Base-by-base conservation (phyloP, 2,797 vertebrate species). In the Catostomus latipinnis region DNA sequence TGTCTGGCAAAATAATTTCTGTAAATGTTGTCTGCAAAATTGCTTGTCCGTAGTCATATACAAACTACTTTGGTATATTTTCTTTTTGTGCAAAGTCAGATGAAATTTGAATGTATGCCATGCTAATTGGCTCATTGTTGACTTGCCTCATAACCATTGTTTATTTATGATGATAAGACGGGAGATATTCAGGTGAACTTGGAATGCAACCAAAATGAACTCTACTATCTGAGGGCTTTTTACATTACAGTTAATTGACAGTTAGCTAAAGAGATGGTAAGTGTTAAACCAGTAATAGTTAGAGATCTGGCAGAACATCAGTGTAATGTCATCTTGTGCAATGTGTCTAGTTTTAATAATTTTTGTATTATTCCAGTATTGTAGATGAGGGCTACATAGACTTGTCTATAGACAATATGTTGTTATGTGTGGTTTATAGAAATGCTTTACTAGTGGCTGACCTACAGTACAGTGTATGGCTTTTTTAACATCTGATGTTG, bases 151-250 rank as follows among this genome's bases (percentile, higher is more conserved):
- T 72, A 45, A 13, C 49, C 2, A 16, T 22, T 60, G 16, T 49
- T 60, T 22, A 22, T 6, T 57, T 46, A 5, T 3, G 49, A 60
- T 68, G 48, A 52, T 60, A 72, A 49, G 56, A 60, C 60, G 71
- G 45, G 56, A 72, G 45, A 49, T 60, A 45, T 74, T 65, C 22
- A 12, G 22, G 60, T 53, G 22, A 52, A 11, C 22, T 45, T 63
- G 60, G 16, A 66, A 54, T 58, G 43, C 11, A n/a, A 14, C 52
- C 43, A 58, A 61, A 60, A 69, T 58, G 11, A 50, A 69, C 56
- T 67, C 62, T 22, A 45, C 58, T 71, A 45, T 70, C 5, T 45
- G 13, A 53, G 14, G 74, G 48, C n/a, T 48, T 71, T 53, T 61
- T 71, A 57, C 11, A 45, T 53, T 71, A 53, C 5, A 43, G 1